Base-by-base conservation (phyloP, 2,797 vertebrate species). In the Crenichthys baileyi region DNA sequence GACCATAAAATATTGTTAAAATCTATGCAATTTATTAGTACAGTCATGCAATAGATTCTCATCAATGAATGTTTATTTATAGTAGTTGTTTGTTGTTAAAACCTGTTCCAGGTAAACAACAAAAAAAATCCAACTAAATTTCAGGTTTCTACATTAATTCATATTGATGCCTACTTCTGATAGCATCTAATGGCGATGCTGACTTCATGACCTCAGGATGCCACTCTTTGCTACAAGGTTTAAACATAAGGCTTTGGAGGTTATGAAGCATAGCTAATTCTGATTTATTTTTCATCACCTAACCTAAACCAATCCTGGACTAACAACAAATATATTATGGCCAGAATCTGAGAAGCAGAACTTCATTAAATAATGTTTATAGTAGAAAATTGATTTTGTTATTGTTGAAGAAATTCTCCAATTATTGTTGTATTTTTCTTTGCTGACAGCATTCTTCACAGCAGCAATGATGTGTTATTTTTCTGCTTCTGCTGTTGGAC, bases 401-500 rank as follows among this genome's bases (percentile, higher is more conserved):
- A 7, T 7, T 44, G 20, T 44, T 68, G 63, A 41, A 24, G 0
- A 39, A 9, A 39, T 24, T 13, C 24, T 41, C 4, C 44, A 2
- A 68, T 44, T n/a, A n/a, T 24, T 56, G 9, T 5, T 24, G 20
- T 44, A 4, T n/a, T 68, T 67, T 44, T 68, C 22, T 68, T 68
- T 44, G 39, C 22, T n/a, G 22, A 68, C 39, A 44, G 22, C 36
- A 36, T 26, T 36, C 46, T 29, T 81, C 78, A 71, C 36, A 13
- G 55, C 65, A 58, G 18, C 15, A 60, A 50, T 67, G 53, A 74
- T 68, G 58, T 22, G 51, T n/a, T 71, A 39, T 70, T 70, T 80
- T 26, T 70, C 73, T 77, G 60, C 70, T 77, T 79, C 81, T 75
- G 44, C 36, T 51, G 80, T 70, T 46, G 51, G 53, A 55, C 73